Evolutionary conservation across 2,113 vertebrate species (phyloP).

Genomic region (Tragelaphus scriptus): DNA sequence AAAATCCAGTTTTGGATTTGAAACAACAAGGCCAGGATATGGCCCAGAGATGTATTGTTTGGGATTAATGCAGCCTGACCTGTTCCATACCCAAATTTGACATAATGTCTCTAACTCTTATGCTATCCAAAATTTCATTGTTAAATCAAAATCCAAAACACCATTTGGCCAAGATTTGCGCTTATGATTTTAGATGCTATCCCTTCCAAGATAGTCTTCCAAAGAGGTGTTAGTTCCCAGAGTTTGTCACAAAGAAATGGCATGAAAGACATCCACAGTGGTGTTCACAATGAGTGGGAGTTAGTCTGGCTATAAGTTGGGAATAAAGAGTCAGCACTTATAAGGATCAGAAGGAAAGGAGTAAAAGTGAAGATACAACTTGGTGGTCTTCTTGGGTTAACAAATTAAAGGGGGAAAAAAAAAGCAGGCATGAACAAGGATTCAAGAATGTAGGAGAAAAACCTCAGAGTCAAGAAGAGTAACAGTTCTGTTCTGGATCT

Average conservation of each 20-base stretch:
- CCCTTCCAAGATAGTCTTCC: not conserved
- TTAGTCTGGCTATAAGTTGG: not conserved
- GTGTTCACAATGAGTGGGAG: not conserved
- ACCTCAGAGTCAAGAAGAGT: not conserved
- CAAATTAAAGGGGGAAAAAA: accelerated
- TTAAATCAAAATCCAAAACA: not conserved
- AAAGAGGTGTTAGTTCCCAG: not conserved
- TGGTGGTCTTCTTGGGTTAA: not conserved
- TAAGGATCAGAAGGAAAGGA: not conserved
- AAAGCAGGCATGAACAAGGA: not conserved
- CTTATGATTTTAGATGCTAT: not conserved
- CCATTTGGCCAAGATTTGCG: not conserved
- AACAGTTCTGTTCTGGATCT: not conserved
- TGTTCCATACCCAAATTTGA: not conserved
- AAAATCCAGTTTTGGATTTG: not conserved
- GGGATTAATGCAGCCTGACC: not conserved
- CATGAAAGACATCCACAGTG: not conserved
- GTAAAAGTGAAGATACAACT: not conserved
- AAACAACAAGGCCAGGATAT: not conserved
- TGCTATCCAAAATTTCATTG: not conserved
- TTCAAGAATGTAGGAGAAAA: not conserved
- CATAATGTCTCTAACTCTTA: not conserved
- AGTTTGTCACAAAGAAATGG: not conserved
- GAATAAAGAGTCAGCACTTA: not conserved
- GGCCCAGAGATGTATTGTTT: not conserved